A percentile compares a stretch with the other conserved stretches of the same genome.
These are phyloP conservation scores for Pelosia muscerda DNA, from an alignment of 2,888 invertebrate species.

Conservation along the genomic window DNA sequence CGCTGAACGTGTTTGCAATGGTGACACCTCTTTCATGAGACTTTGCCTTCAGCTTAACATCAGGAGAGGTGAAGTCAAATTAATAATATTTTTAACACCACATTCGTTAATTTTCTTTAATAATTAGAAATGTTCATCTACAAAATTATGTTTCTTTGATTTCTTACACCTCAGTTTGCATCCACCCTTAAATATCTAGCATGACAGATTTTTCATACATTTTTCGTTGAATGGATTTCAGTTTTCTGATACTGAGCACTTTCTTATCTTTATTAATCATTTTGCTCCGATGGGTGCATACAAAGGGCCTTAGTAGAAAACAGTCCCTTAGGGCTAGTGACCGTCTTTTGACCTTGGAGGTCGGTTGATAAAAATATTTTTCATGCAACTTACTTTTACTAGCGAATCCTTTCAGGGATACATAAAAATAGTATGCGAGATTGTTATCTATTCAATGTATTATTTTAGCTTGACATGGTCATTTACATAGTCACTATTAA, in stretches of 20 bases:
- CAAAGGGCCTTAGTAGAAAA: conserved; percentile 52
- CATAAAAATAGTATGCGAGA: conserved; percentile 22
- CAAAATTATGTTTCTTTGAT: not conserved
- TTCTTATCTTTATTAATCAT: conserved; percentile 68
- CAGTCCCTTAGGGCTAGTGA: conserved; percentile 40
- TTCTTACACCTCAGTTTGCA: not conserved
- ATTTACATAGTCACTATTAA: no score
- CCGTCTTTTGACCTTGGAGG: conserved; percentile 38
- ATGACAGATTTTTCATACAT: conserved; percentile 16
- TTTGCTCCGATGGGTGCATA: conserved; percentile 61
- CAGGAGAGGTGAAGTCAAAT: no score
- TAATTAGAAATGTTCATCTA: no score
- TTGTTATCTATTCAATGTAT: no score
- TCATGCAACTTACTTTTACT: conserved; percentile 41
- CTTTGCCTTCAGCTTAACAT: no score
- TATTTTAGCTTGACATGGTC: no score
- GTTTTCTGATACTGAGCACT: conserved; percentile 48
- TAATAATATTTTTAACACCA: no score
- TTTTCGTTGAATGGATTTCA: conserved; percentile 56
- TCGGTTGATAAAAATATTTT: conserved; percentile 36
- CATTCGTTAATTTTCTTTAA: no score
- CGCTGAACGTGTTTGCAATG: no score
- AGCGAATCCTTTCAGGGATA: conserved; percentile 23
- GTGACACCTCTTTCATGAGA: no score
- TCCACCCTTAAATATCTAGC: not conserved